phyloP scores from a whole-genome alignment of 2,113 vertebrate species.

The Mellivora capensis region DNA sequence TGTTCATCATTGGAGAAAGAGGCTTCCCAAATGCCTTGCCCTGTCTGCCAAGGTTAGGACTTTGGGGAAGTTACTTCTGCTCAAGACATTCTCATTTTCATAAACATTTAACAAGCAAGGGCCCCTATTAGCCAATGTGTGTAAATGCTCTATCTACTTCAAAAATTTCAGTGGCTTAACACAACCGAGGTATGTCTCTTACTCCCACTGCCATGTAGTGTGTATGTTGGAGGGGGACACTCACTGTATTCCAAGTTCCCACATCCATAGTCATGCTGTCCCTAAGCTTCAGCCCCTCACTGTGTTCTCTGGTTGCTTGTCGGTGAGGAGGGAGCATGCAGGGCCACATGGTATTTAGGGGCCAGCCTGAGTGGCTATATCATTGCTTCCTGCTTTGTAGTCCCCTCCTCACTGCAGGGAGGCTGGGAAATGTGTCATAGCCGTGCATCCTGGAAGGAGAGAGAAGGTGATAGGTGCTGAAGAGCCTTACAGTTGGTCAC shows the following conservation, averaged over 20 bases:
- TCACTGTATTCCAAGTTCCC: background rate
- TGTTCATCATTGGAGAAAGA: background rate
- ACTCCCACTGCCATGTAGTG: background rate
- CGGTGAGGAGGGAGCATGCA: background rate
- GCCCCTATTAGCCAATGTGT: background rate
- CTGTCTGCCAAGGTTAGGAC: background rate
- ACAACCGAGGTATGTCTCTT: background rate
- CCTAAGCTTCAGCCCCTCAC: background rate
- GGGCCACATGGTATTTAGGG: background rate
- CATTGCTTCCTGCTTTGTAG: background rate
- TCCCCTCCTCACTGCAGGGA: background rate
- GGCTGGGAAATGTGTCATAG: background rate
- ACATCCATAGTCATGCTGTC: background rate
- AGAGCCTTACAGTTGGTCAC: background rate
- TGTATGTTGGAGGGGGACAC: background rate
- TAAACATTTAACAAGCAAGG: background rate
- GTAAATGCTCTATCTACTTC: background rate
- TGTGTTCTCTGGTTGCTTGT: background rate
- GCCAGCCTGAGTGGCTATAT: background rate
- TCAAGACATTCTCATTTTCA: constrained; percentile 27
- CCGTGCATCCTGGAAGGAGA: background rate
- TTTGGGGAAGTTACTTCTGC: background rate
- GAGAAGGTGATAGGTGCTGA: background rate
- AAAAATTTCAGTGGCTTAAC: background rate
- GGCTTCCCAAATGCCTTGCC: background rate